Evolutionary conservation across 2,797 vertebrate genomes (phyloP), one percentile per base, ranked within the genome.

Genomic region (Syngnathus rostellatus): DNA sequence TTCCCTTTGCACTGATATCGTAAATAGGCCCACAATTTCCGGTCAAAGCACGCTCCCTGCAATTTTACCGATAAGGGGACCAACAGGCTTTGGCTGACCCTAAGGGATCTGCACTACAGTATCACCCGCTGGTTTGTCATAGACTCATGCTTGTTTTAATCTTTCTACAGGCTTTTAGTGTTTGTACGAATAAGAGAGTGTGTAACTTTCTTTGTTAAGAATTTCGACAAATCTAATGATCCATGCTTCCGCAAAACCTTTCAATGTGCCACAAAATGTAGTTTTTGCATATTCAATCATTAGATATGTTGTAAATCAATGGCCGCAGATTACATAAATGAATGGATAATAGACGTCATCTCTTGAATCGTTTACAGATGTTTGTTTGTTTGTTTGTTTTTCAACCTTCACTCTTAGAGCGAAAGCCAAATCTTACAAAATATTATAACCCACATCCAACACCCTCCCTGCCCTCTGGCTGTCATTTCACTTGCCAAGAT

Each of bases 41-140:
- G 8, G 63, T 62, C 2, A 62, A 8, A 65, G 14, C 8, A 43
- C 46, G 23, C 16, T 37, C 37, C n/a, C 19, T 46, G 41, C 11
- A 54, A 55, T 19, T 70, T 66, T 60, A 40, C 53, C 72, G 19
- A 46, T 53, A 67, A 73, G 37, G 1, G 66, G 25, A 62, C 55
- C 59, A 62, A 63, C 66, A 60, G 57, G 64, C 62, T 66, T 54
- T 45, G 17, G 41, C 21, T 65, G 66, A 83, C 79, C 71, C 74
- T 66, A 46, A 59, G 59, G 69, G 68, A 68, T 62, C 62, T 25
- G 37, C 69, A 53, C 67, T 72, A 77, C 77, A 54, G 77, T 68
- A 77, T 90, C 89, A 87, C 71, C 74, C 46, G 12, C 65, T 69
- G 53, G 70, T 72, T 76, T 68, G 45, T 80, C 79, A 85, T 83